A percentile compares a stretch with the other conserved stretches of the same genome.
phyloP scores from a whole-genome alignment of 2,888 invertebrate species.

The Hydraecia micacea region DNA sequence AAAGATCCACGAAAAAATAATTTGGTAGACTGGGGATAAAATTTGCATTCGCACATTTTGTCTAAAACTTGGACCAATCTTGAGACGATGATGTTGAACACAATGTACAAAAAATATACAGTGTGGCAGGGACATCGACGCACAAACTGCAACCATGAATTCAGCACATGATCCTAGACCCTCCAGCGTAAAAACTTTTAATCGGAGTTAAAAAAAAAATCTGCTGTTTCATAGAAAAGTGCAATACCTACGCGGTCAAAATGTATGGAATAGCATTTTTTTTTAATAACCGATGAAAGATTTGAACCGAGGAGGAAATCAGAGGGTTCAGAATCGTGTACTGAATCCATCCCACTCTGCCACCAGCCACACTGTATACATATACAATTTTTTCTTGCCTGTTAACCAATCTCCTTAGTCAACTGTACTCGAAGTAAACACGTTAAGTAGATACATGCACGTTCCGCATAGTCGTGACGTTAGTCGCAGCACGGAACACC shows the following conservation, averaged over 20 bases:
- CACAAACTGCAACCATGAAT: too few species aligned
- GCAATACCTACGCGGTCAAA: too few species aligned
- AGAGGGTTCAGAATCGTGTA: neutral
- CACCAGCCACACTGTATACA: too few species aligned
- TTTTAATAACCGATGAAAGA: too few species aligned
- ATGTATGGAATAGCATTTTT: too few species aligned
- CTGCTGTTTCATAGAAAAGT: too few species aligned
- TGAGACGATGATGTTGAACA: too few species aligned
- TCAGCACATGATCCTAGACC: too few species aligned
- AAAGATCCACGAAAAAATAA: neutral
- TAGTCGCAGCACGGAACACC: conserved; percentile 25
- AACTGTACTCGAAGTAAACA: conserved; percentile 37
- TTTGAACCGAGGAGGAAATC: too few species aligned
- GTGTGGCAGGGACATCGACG: too few species aligned
- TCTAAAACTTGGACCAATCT: neutral
- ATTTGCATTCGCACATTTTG: neutral
- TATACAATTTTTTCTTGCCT: neutral
- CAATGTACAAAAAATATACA: neutral
- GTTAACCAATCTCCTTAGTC: neutral
- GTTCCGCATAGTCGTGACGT: conserved; percentile 56
- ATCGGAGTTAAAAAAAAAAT: too few species aligned
- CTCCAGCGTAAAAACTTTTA: too few species aligned
- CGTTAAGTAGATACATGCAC: conserved; percentile 41
- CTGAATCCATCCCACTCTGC: neutral
- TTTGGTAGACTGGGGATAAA: neutral